A percentile compares a stretch with the other conserved stretches of the same genome.
Conservation (phyloP, 1,140 invertebrate genomes). For the Lepeophtheirus salmonis region DNA sequence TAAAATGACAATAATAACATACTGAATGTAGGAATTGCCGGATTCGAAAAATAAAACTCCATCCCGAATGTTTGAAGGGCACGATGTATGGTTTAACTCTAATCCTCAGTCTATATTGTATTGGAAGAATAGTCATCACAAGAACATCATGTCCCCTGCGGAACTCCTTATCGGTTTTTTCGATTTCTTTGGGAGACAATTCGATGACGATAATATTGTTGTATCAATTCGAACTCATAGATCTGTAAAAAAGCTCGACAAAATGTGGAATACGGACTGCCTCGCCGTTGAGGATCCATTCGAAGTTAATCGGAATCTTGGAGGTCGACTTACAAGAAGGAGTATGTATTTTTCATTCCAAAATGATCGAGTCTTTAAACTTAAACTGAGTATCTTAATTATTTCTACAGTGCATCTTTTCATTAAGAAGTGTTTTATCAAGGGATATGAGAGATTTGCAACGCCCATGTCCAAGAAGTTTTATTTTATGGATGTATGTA, state of each 20-base stretch:
- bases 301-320: constrained; percentile 39
- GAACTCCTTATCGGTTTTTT: constrained; percentile 31
- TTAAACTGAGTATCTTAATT: not conserved
- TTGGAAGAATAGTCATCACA: constrained; percentile 18
- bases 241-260: constrained; percentile 34
- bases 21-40: too few relatives aligned
- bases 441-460: constrained; percentile 2
- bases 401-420: constrained; percentile 36
- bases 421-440: constrained; percentile 34
- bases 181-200: constrained; percentile 28
- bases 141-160: constrained; percentile 27
- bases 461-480: not conserved
- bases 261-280: constrained; percentile 36
- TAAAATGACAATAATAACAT: too few relatives aligned
- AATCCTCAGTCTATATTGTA: constrained; percentile 15
- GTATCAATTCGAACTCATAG: constrained; percentile 34
- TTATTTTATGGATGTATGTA: not conserved
- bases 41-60: not conserved
- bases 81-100: constrained; percentile 33
- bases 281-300: constrained; percentile 45
- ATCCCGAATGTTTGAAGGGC: constrained; percentile 29
- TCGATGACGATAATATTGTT: constrained; percentile 35
- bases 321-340: constrained; percentile 35
- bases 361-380: too few relatives aligned
- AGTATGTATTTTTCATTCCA: too few relatives aligned